These are phyloP conservation scores for Phthorimaea operculella DNA, from an alignment of 1,140 invertebrate genomes.

Conservation along the genomic window DNA sequence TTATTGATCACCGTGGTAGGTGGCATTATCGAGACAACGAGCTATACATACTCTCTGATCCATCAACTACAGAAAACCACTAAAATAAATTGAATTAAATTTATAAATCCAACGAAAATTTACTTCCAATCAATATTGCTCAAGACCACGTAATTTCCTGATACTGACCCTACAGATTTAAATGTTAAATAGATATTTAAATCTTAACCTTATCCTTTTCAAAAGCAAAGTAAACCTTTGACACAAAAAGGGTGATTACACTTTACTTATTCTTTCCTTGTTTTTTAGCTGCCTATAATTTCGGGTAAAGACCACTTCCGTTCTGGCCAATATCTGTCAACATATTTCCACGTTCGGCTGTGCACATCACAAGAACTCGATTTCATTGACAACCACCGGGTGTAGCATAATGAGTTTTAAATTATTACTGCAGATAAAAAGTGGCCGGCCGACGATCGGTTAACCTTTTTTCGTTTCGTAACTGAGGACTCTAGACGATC, in stretches of 20 bases:
- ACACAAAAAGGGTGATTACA: constrained; percentile 48
- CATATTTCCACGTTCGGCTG: constrained; percentile 62
- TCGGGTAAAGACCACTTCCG: constrained; percentile 62
- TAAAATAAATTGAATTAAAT: not conserved
- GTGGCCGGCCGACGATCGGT: constrained; percentile 38
- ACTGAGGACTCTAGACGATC: constrained; percentile 38
- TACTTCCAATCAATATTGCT: not conserved
- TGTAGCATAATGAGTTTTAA: constrained; percentile 63
- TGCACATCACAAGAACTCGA: constrained; percentile 64
- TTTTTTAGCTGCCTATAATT: constrained; percentile 61
- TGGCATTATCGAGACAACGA: no score
- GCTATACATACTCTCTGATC: no score
- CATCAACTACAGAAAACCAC: no score
- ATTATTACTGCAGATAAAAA: constrained; percentile 64
- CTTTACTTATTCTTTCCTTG: constrained; percentile 51
- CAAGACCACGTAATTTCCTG: constrained; percentile 1
- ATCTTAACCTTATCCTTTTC: constrained; percentile 15
- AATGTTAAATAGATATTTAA: constrained; percentile 5
- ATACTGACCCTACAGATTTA: constrained; percentile 2
- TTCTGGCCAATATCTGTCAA: constrained; percentile 63
- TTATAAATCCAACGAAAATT: not conserved
- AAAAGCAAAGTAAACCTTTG: constrained; percentile 47
- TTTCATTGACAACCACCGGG: constrained; percentile 60
- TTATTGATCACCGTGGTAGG: no score
- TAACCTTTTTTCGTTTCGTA: constrained; percentile 57